phyloP scores from a whole-genome alignment of 2,113 vertebrate species.

The Gopherus flavomarginatus region DNA sequence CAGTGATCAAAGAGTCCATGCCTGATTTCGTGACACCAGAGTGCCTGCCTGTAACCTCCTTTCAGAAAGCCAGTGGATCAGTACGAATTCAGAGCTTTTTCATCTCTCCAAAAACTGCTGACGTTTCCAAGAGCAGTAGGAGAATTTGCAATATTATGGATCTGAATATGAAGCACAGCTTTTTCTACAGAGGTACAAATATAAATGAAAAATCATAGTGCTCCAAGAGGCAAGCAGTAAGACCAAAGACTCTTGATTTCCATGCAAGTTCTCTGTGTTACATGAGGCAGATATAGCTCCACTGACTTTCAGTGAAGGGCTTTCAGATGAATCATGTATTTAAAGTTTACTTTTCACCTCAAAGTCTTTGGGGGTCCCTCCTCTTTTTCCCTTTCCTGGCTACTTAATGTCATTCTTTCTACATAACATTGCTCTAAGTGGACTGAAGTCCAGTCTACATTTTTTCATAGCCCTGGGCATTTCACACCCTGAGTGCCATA shows the following conservation, averaged over 20 bases:
- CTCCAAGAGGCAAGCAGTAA: neutral
- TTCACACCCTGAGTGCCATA: neutral
- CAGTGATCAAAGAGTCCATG: constrained; percentile 31
- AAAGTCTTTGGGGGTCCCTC: neutral
- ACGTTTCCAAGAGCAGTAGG: neutral
- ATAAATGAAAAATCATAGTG: neutral
- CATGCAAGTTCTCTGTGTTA: neutral
- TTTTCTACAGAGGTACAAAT: neutral
- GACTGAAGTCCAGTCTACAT: neutral
- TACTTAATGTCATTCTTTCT: neutral
- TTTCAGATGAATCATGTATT: neutral
- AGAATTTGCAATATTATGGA: fast-evolving
- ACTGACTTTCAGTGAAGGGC: neutral
- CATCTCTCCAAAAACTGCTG: fast-evolving
- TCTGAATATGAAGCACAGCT: fast-evolving
- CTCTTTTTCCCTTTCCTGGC: neutral
- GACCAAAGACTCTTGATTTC: neutral
- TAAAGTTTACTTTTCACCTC: neutral
- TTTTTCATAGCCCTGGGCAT: neutral
- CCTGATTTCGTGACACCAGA: neutral
- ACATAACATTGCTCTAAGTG: neutral
- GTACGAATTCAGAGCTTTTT: fast-evolving
- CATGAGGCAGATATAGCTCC: neutral
- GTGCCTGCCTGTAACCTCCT: neutral
- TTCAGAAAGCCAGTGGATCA: neutral